Evolutionary conservation across 1,140 invertebrate genomes (phyloP), one percentile per base, ranked within the genome.

Genomic region (Bombus polaris): DNA sequence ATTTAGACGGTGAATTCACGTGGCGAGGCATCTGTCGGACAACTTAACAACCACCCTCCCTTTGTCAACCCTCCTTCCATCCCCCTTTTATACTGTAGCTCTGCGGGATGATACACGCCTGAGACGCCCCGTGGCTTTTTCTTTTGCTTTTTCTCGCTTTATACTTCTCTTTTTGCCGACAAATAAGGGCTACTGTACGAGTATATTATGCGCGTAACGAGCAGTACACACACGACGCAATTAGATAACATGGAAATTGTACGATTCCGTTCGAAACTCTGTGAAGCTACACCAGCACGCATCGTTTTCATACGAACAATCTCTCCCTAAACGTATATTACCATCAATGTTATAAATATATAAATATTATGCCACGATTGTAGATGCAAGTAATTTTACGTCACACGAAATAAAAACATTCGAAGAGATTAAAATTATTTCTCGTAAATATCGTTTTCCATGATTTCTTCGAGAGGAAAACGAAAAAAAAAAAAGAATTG

Each of bases 1-100:
- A 82, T 85, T 86, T 82, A 80, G 71, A 87, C 42, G 71, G 15
- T 37, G 86, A 83, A 89, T 91, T 91, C 90, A 91, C 86, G 90
- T 80, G 83, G 90, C 88, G 90, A 91, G 88, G 91, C 90, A 91
- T 91, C 88, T 91, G 90, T 91, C 86, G 90, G 88, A 91, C 90
- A 89, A 91, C 88, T 91, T 88, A 91, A 91, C 90, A 91, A 88
- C 90, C 83, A 81, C 59, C 87, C 88, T 70, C 62, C 82, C 82
- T 78, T 88, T 85, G 74, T 66, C 65, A 59, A 35, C 59, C 57
- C 66, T 70, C 78, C 57, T 71, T 71, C 65, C 73, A 42, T 39
- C 79, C 83, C 59, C 81, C 32, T 70, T 80, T 74, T 87, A 80
- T 81, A 87, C 79, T 72, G 73, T 90, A 86, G 85, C 88, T 70